phyloP scores from a whole-genome alignment of 1,140 invertebrate genomes.

The Centruroides sculpturatus region DNA sequence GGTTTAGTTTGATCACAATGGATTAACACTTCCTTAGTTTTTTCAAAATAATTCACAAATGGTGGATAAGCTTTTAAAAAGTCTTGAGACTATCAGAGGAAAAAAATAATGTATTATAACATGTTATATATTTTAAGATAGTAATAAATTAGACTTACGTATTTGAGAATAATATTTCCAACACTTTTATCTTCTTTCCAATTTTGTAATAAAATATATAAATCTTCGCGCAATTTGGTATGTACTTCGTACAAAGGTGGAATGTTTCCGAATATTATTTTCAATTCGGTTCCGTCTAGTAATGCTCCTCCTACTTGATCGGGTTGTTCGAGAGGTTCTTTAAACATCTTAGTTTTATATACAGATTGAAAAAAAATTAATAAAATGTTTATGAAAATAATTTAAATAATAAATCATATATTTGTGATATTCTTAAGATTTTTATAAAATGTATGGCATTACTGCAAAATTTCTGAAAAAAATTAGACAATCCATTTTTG shows the following conservation, averaged over 20 bases:
- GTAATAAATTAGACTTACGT: conserved; percentile 33
- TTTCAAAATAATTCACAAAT: conserved; percentile 95
- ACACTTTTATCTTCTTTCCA: conserved; percentile 76
- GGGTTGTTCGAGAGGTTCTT: conserved; percentile 75
- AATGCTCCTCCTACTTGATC: conserved; percentile 56
- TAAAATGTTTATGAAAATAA: too few relatives aligned
- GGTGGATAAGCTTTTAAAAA: conserved; percentile 87
- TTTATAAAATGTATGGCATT: too few relatives aligned
- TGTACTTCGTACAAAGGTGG: conserved; percentile 87
- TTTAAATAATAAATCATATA: too few relatives aligned
- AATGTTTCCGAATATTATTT: conserved; percentile 92
- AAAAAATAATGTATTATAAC: conserved; percentile 3
- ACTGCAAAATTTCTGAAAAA: too few relatives aligned
- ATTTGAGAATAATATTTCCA: conserved; percentile 73
- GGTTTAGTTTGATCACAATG: conserved; percentile 82
- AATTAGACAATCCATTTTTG: too few relatives aligned
- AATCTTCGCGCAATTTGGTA: conserved; percentile 62
- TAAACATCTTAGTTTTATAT: conserved; percentile 55
- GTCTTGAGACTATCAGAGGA: conserved; percentile 30
- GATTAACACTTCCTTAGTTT: conserved; percentile 80
- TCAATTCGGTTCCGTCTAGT: conserved; percentile 79
- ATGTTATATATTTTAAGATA: neutral
- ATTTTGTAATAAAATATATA: conserved; percentile 44
- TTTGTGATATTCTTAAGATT: too few relatives aligned
- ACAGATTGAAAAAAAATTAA: too few relatives aligned